Base-by-base conservation (phyloP, 2,797 vertebrate genomes). In the Syndactyla subalaris region DNA sequence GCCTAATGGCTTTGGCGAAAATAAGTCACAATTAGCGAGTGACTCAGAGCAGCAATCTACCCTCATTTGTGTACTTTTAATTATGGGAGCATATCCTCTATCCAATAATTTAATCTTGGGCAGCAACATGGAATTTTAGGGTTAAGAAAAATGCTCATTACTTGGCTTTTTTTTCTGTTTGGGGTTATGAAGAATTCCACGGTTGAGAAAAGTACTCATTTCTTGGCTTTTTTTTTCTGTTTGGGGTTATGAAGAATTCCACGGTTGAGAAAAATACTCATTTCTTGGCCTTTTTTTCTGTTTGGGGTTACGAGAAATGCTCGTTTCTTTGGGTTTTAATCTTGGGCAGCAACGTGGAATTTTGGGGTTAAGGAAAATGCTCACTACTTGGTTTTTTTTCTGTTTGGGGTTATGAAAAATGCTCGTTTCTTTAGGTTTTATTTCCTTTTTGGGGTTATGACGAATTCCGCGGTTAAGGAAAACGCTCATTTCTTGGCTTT, bases 1-100 rank as follows among this genome's bases (percentile, higher is more conserved):
- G 82, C 84, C 59, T 95, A 89, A 88, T 38, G 85, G 85, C 89
- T 92, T 92, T 92, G 65, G 41, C 11, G 6, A 62, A 78, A 92
- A 67, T 26, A 71, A 92, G 85, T 20, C 0, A 0, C 48, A 15
- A 1, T 71, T 82, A 79, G 23, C 9, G 6, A 51, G 46, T 22
- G 46, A 21, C 48, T 46, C 3, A 6, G 67, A 82, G 77, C 81
- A 46, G 46, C 5, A 3, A 5, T 5, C 27, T 49, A 20, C 73
- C 29, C 72, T 6, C 10, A 24, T 38, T 15, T 45, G 19, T 67
- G 3, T 23, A 19, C 21, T 58, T 77, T 58, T 39, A 88, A 80
- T 57, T 39, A 27, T 0, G 5, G 41, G 29, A 52, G 46, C 0
- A 0, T 9, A 24, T 61, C 61, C 24, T 58, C 27, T 32, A 14